A percentile compares a stretch with the other conserved stretches of the same genome.
These are phyloP conservation scores for Andrena fulva DNA, from an alignment of 2,888 invertebrate genomes.

Conservation along the genomic window DNA sequence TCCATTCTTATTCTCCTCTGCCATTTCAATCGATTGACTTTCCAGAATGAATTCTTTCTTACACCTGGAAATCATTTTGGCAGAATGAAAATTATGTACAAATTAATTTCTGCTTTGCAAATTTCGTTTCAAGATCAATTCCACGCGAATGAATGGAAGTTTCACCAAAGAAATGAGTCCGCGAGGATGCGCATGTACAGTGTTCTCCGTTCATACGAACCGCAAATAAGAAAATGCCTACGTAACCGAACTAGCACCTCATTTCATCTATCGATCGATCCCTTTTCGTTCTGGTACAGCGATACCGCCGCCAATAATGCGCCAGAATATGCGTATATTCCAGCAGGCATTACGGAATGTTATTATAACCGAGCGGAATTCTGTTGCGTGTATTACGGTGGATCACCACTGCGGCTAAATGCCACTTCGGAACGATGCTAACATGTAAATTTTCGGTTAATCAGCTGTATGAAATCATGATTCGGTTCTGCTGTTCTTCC, in stretches of 20 bases:
- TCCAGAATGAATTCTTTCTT: no score
- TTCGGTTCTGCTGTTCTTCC: constrained; percentile 26
- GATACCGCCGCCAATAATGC: constrained; percentile 55
- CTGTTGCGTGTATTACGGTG: constrained; percentile 51
- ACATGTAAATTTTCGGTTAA: constrained; percentile 61
- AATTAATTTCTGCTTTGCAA: no score
- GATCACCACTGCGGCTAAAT: constrained; percentile 50
- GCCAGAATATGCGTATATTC: constrained; percentile 55
- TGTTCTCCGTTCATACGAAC: constrained; percentile 24
- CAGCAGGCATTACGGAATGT: constrained; percentile 57
- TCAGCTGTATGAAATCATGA: constrained; percentile 56
- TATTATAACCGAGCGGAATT: constrained; percentile 69
- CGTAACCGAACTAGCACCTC: constrained; percentile 39
- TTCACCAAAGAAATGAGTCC: no score
- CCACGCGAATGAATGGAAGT: not conserved
- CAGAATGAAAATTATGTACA: no score
- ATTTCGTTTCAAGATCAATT: no score
- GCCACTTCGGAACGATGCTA: constrained; percentile 53
- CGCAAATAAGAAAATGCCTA: constrained; percentile 50
- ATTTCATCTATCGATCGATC: constrained; percentile 51
- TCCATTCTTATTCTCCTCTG: no score
- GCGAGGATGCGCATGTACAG: no score
- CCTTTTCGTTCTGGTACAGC: constrained; percentile 47
- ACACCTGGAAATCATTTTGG: no score
- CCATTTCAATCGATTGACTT: no score